Evolutionary conservation across 1,140 invertebrate genomes (phyloP), one percentile per base, ranked within the genome.

Genomic region (Drosophila malerkotliana): DNA sequence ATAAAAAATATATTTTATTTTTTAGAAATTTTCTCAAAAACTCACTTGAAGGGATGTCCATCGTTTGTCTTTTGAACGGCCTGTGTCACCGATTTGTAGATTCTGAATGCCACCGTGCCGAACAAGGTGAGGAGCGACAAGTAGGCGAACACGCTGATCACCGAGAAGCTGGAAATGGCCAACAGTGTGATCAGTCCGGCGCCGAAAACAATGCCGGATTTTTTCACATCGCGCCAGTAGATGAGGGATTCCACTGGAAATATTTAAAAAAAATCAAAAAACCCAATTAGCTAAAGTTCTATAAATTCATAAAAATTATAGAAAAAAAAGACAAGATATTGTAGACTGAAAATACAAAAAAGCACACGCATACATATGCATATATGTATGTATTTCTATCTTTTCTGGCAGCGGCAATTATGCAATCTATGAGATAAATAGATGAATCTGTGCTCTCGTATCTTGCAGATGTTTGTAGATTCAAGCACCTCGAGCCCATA

Each of bases 41-140:
- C 94, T 95, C 92, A 98, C 97, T 98, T 98, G 95, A 99, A 99
- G 62, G 98, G 98, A 93, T 99, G 98, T 91, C 97, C 97, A 91
- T 99, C 98, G 80, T 96, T 96, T 73, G 98, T 98, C 93, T 99
- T 99, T 93, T 99, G 98, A 72, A 99, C 95, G 75, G 98, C 98
- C 91, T 98, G 97, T 92, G 99, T 94, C 77, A 99, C 95, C 92
- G 96, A 97, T 94, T 98, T 99, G 94, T 99, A 99, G 82, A 99
- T 95, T 91, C 98, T 95, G 95, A 98, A 99, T 90, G 95, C 95
- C 88, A 99, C 94, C 66, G 98, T 97, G 72, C 94, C 96, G 48
- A 94, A 93, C 44, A 99, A 95, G 75, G 95, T 93, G 59, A 97
- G 93, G 73, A 99, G 95, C 57, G 97, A 97, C 47, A 96, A 92